Conservation (phyloP, 37 sponge, comb jelly and placozoan species). For the Diacarnus erythraeanus region DNA sequence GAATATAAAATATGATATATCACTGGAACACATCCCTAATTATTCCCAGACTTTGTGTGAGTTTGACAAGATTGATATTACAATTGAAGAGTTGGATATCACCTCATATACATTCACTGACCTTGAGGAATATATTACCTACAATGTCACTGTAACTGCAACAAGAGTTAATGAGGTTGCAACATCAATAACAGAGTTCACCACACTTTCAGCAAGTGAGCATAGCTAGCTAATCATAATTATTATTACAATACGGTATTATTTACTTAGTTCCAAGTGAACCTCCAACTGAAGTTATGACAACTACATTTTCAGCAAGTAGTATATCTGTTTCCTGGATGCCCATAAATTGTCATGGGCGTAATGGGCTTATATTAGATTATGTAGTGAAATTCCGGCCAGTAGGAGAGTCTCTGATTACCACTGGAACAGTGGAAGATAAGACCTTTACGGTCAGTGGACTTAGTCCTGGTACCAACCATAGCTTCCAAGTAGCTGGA, state of each 20-base stretch:
- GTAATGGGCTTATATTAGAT: neutral
- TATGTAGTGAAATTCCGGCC: neutral
- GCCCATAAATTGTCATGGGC: neutral
- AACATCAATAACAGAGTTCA: neutral
- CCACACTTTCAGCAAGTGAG: neutral
- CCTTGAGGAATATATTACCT: too few species aligned
- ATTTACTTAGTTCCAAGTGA: neutral
- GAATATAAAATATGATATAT: too few species aligned
- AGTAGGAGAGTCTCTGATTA: neutral
- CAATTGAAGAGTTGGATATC: too few species aligned
- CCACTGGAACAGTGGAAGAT: neutral
- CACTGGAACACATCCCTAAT: too few species aligned
- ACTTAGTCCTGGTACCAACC: constrained; percentile 23
- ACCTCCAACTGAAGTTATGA: neutral
- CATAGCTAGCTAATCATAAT: neutral
- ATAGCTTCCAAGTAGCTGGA: constrained; percentile 38
- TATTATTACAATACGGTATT: neutral
- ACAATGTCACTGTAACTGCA: too few species aligned
- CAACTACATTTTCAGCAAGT: neutral
- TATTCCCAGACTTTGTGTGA: too few species aligned
- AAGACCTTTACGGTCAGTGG: neutral
- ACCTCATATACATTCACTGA: too few species aligned
- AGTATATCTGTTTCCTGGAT: neutral
- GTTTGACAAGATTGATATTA: too few species aligned
- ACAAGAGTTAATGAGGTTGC: too few species aligned